phyloP scores from a whole-genome alignment of 2,113 vertebrate genomes.

The Montifringilla adamsi region DNA sequence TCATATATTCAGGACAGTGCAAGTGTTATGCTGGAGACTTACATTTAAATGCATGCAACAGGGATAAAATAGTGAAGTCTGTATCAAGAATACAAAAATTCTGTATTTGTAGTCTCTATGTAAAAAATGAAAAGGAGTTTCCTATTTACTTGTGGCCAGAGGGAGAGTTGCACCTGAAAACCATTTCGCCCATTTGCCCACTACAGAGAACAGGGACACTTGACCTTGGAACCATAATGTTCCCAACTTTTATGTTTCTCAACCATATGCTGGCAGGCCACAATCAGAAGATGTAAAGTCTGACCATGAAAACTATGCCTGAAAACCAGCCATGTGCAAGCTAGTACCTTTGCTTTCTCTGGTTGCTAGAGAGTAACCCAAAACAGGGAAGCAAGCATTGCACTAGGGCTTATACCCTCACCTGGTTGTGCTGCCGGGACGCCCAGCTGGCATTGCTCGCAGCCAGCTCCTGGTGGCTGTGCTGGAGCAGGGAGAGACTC shows the following conservation, averaged over 20 bases:
- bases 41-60: background rate
- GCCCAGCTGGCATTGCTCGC: accelerated
- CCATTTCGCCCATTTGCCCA: accelerated
- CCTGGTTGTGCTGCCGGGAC: accelerated
- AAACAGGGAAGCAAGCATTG: accelerated
- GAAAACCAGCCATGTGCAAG: background rate
- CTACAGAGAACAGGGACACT: background rate
- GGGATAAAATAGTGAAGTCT: background rate
- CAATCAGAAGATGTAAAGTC: background rate
- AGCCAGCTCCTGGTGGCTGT: background rate
- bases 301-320: background rate
- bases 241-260: background rate
- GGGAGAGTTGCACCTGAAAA: background rate
- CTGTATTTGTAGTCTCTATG: background rate
- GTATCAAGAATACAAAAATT: background rate
- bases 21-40: background rate
- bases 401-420: accelerated
- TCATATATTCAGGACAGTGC: background rate
- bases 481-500: too few relatives aligned
- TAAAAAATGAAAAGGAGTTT: background rate
- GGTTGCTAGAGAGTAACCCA: background rate
- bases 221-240: background rate
- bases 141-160: background rate
- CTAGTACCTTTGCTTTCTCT: background rate
- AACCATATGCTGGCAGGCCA: background rate